phyloP scores from a whole-genome alignment of 2,888 invertebrate genomes.

The Drosophila mulleri region DNA sequence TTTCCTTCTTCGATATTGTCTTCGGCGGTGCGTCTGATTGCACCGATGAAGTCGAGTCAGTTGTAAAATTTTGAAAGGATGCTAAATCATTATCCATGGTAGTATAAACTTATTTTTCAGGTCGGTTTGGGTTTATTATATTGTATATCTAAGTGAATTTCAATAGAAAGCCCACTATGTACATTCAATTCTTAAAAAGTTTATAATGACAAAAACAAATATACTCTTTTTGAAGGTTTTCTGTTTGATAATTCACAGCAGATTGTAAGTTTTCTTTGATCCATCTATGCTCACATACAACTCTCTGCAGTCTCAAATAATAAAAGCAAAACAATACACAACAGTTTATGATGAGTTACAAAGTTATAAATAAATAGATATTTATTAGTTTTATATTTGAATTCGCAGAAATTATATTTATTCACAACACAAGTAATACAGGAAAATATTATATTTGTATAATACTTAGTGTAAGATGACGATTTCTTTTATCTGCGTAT shows the following conservation, averaged over 20 bases:
- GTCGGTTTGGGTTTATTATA: background rate
- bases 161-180: conserved; percentile 11
- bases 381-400: conserved; percentile 6
- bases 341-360: background rate
- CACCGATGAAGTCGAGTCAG: conserved; percentile 41
- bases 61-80: conserved; percentile 58
- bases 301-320: background rate
- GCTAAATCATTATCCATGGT: conserved; percentile 56
- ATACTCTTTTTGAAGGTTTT: background rate
- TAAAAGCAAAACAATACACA: background rate
- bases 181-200: background rate
- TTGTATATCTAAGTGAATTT: conserved; percentile 1
- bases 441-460: conserved; percentile 22
- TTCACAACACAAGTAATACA: conserved; percentile 46
- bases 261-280: background rate
- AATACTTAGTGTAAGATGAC: conserved; percentile 13
- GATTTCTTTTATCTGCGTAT: conserved; percentile 83
- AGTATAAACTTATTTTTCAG: conserved; percentile 1
- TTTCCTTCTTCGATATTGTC: conserved; percentile 21
- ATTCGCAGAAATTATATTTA: conserved; percentile 46
- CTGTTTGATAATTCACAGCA: background rate
- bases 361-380: conserved; percentile 1
- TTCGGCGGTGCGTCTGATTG: conserved; percentile 29
- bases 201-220: too few relatives aligned
- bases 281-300: background rate